These are phyloP conservation scores for Meghimatium bilineatum DNA, from an alignment of 2,888 invertebrate genomes.

Conservation along the genomic window DNA sequence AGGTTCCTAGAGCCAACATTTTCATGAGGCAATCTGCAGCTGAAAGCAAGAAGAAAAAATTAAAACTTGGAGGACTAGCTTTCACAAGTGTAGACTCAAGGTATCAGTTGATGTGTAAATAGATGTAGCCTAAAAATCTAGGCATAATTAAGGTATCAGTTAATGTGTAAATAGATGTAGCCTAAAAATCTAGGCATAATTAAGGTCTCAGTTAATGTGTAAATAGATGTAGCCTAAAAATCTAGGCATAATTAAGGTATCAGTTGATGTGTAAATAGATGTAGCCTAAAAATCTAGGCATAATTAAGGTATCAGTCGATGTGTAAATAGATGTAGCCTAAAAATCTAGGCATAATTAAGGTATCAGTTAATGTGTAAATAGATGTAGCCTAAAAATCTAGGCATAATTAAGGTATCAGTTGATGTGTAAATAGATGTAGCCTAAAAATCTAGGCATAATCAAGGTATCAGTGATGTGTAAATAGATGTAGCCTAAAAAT, in stretches of 20 bases:
- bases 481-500: background rate
- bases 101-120: background rate
- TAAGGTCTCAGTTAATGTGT: no score
- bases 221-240: background rate
- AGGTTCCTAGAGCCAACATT: conserved; percentile 39
- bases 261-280: background rate
- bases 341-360: no score
- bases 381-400: no score
- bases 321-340: background rate
- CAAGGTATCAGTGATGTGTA: conserved; percentile 25
- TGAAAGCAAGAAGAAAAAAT: conserved; percentile 43
- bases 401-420: no score
- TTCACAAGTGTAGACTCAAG: conserved; percentile 21
- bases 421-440: background rate
- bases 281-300: no score
- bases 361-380: background rate
- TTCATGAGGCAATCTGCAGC: conserved; percentile 15
- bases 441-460: no score
- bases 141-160: background rate
- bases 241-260: background rate
- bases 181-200: no score
- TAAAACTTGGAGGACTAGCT: conserved; percentile 47
- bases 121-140: no score
- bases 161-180: background rate
- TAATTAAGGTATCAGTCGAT: no score